Conservation (phyloP, 2,113 vertebrate genomes). For the Sebastes schlegelii region DNA sequence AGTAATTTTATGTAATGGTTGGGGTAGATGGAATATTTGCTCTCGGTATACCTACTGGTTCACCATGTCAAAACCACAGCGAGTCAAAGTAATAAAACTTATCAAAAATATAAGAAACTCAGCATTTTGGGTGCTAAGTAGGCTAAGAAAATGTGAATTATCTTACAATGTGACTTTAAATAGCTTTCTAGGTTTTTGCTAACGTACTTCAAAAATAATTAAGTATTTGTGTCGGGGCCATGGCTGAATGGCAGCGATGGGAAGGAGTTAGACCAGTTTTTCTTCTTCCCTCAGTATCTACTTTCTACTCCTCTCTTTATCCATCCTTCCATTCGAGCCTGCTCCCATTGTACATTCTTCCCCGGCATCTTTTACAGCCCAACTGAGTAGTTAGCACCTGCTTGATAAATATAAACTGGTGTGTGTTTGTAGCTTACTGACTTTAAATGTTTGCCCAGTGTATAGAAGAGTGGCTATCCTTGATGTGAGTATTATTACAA, state of each 20-base stretch:
- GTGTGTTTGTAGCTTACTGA: constrained; percentile 24
- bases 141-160: background rate
- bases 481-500: background rate
- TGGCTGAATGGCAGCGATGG: background rate
- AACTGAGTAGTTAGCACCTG: constrained; percentile 19
- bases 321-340: background rate
- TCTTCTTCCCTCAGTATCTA: background rate
- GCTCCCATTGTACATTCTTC: background rate
- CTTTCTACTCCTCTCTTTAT: background rate
- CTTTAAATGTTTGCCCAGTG: constrained; percentile 35
- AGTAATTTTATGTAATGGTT: background rate
- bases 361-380: background rate
- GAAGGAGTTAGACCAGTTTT: background rate
- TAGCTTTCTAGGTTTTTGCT: background rate
- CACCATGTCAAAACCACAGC: background rate
- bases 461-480: background rate
- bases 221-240: background rate
- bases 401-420: background rate
- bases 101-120: background rate
- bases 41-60: background rate
- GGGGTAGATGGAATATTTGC: background rate
- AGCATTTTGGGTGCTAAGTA: constrained; percentile 22
- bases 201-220: background rate
- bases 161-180: background rate
- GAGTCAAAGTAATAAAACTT: background rate